Base-by-base conservation (phyloP, 2,113 vertebrate genomes). In the Corythornis vintsioides region DNA sequence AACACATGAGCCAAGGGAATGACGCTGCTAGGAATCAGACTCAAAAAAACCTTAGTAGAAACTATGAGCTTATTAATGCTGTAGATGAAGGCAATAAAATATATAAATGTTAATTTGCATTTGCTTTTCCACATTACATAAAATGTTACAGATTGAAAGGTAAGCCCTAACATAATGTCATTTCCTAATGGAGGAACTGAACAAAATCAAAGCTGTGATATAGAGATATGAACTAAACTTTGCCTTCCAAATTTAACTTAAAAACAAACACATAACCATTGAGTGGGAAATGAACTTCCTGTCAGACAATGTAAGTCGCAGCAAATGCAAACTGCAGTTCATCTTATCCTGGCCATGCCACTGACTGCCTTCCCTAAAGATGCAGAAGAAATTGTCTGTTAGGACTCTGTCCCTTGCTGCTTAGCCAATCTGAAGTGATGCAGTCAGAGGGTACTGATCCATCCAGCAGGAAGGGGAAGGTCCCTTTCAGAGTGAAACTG, bases 1-100 rank as follows among this genome's bases (percentile, higher is more conserved):
- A 96, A 69, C 42, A 28, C 29, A 20, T 29, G 70, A 73, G 48
- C 13, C 52, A 83, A 71, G 53, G 43, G 85, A 96, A 86, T 31
- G 18, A 73, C 64, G 38, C n/a, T 72, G 15, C 13, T 56, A 77
- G 43, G 47, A 89, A 43, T 26, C 60, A 89, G 20, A 43, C 4
- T 38, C 9, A 56, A 53, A 83, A 63, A 14, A 12, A 19, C 7
- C 29, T 64, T 86, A 75, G 63, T 66, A 71, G 45, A 55, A 92
- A 82, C 3, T 25, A 55, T 56, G 22, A 76, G 9, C 40, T 84
- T 56, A 81, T 90, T 92, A 65, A 76, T 73, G 59, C 14, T 64
- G 55, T 24, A 67, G 26, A 50, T 33, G 12, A 86, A 91, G 43
- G 33, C 5, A 57, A 29, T n/a, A 48, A 76, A 12, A 4, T 11